Percentiles rank a stretch among this genome's conserved stretches.
Evolutionary conservation across 2,113 vertebrate genomes (phyloP).

Genomic region (Nanorana parkeri): DNA sequence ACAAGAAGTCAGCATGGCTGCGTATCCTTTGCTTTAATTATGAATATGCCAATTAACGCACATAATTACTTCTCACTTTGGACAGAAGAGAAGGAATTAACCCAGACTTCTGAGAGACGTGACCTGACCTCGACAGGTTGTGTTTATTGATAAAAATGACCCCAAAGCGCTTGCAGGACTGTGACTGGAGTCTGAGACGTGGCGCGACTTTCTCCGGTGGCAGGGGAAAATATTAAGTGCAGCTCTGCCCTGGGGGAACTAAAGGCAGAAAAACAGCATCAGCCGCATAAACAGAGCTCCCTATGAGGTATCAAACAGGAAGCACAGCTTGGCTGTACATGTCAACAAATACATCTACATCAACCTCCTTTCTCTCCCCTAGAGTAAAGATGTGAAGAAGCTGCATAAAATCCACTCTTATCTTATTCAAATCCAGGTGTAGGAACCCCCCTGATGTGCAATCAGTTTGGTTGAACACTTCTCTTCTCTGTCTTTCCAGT

Average conservation of each 20-base stretch:
- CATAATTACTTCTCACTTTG: slow-evolving; percentile 45
- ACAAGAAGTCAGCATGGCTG: not conserved
- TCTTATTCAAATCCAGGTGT: slow-evolving; percentile 53
- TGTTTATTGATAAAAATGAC: slow-evolving; percentile 47
- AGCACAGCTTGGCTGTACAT: slow-evolving; percentile 22
- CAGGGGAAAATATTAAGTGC: slow-evolving; percentile 46
- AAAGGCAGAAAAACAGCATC: slow-evolving; percentile 45
- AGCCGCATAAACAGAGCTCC: slow-evolving; percentile 43
- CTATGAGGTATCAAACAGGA: slow-evolving; percentile 38
- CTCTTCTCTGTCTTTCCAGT: slow-evolving; percentile 36
- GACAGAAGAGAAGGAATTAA: slow-evolving; percentile 19
- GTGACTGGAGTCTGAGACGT: not conserved
- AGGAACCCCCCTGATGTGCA: slow-evolving; percentile 50
- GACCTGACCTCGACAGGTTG: slow-evolving; percentile 37
- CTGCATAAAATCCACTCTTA: slow-evolving; percentile 31
- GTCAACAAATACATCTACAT: slow-evolving; percentile 49
- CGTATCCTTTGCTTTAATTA: slow-evolving; percentile 47
- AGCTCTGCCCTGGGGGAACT: slow-evolving; percentile 41
- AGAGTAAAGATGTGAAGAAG: not conserved
- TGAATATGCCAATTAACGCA: slow-evolving; percentile 51
- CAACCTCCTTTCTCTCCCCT: slow-evolving; percentile 5
- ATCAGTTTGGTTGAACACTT: slow-evolving; percentile 55
- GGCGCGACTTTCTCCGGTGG: slow-evolving; percentile 32
- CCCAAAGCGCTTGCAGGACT: not conserved
- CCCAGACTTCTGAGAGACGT: slow-evolving; percentile 37